Base-by-base conservation (phyloP, 2,113 vertebrate genomes). In the Meles meles region DNA sequence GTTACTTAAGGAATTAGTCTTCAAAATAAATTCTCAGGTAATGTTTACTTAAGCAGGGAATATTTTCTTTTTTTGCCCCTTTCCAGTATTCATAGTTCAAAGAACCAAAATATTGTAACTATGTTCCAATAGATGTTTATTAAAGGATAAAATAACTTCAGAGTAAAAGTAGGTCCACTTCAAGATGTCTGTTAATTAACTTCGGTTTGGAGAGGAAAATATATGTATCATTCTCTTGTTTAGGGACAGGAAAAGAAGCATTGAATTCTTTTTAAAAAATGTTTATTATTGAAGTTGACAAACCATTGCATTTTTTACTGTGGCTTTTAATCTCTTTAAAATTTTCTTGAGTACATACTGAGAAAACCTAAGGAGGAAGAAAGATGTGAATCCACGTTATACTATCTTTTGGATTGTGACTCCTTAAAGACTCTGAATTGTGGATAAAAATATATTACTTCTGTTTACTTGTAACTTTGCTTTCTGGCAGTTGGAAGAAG, bases 401-500 rank as follows among this genome's bases (percentile, higher is more conserved):
- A 72, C 39, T 72, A 1, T 63, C 20, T 93, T 98, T 61, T 37
- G 74, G 23, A 59, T 92, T 86, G 10, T 74, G 52, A 44, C 52
- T 89, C 65, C 52, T 86, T 72, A 90, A 85, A 44, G 76, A 71
- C 9, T 79, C 37, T 37, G 12, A 44, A 44, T 27, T 71, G 12
- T 84, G 83, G 69, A 61, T 81, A 71, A 91, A 93, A 94, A 47
- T 81, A 94, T 96, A 95, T 98, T 93, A 96, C 97, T 98, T 98
- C 96, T 96, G 88, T 98, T 98, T 97, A 88, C 92, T 97, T 77
- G 29, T 98, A 97, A 97, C 97, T 97, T 97, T 96, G 86, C 96
- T 97, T 97, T 98, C 7, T 98, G 97, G 95, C 98, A 98, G 98
- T 98, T 99, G 96, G 97, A 98, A 96, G 95, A 97, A 96, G 94